These are phyloP conservation scores for Ichneumoninae sp. DNA, from an alignment of 2,888 invertebrate species.

Conservation along the genomic window DNA sequence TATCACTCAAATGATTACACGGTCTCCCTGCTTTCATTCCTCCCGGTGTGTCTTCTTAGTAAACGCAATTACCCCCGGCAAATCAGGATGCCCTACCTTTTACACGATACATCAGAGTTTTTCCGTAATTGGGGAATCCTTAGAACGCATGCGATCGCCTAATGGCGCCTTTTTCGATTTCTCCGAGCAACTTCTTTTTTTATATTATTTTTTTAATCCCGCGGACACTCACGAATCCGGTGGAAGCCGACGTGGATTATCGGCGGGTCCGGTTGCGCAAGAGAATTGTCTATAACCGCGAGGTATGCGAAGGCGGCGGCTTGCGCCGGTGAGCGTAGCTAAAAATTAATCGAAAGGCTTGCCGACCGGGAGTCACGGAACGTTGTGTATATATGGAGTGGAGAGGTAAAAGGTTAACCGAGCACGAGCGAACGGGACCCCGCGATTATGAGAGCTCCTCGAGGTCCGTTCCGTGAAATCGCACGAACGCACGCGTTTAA, in stretches of 20 bases:
- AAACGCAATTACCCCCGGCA: slow-evolving; percentile 60
- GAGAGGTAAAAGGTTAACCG: slow-evolving; percentile 75
- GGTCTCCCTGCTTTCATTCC: slow-evolving; percentile 36
- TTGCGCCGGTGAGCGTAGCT: slow-evolving; percentile 50
- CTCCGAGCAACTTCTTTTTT: neutral
- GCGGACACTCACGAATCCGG: slow-evolving; percentile 8
- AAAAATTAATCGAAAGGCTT: slow-evolving; percentile 70
- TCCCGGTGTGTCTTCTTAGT: slow-evolving; percentile 46
- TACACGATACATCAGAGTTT: slow-evolving; percentile 37
- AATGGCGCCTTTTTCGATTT: slow-evolving; percentile 21
- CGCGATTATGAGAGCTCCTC: slow-evolving; percentile 69
- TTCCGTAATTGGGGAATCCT: slow-evolving; percentile 58
- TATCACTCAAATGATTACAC: slow-evolving; percentile 66
- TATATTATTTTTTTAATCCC: neutral
- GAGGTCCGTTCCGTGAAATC: slow-evolving; percentile 76
- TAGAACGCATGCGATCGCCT: slow-evolving; percentile 36
- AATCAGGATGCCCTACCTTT: slow-evolving; percentile 51
- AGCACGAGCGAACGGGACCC: slow-evolving; percentile 65
- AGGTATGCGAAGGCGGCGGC: slow-evolving; percentile 19
- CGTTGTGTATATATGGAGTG: neutral
- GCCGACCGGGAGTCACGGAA: slow-evolving; percentile 33
- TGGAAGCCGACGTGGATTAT: slow-evolving; percentile 3
- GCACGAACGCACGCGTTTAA: slow-evolving; percentile 72
- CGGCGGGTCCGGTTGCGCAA: slow-evolving; percentile 10
- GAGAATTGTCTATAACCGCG: slow-evolving; percentile 1